phyloP scores from a whole-genome alignment of 1,140 invertebrate genomes.

The Leptinotarsa texana region DNA sequence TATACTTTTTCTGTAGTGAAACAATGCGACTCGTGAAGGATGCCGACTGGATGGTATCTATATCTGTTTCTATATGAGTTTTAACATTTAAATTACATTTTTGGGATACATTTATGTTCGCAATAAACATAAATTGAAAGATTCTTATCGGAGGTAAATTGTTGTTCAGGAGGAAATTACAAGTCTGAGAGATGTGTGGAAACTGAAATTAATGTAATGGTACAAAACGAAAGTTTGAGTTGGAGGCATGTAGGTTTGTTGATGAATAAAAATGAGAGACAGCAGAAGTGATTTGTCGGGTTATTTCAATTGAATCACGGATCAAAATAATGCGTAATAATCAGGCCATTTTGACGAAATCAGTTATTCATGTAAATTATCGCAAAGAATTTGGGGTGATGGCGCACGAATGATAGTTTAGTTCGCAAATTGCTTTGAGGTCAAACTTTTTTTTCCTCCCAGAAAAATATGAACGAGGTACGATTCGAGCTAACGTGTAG shows the following conservation, averaged over 20 bases:
- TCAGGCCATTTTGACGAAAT: too few relatives aligned
- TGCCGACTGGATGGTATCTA: not conserved
- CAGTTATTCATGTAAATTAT: too few relatives aligned
- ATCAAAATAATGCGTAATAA: too few relatives aligned
- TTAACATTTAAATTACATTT: slow-evolving; percentile 1
- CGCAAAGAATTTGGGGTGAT: too few relatives aligned
- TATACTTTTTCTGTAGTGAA: not conserved
- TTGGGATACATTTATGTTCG: slow-evolving; percentile 3
- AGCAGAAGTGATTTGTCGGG: too few relatives aligned
- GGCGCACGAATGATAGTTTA: too few relatives aligned
- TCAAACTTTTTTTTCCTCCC: too few relatives aligned
- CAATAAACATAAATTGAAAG: not conserved
- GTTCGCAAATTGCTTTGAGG: too few relatives aligned
- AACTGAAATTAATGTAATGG: not conserved
- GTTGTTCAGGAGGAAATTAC: not conserved
- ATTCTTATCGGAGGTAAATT: not conserved
- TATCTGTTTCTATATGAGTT: slow-evolving; percentile 7
- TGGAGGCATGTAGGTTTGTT: not conserved
- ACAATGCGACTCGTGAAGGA: not conserved
- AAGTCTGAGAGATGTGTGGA: not conserved
- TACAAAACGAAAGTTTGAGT: not conserved
- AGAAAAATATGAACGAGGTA: too few relatives aligned
- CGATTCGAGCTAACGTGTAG: too few relatives aligned
- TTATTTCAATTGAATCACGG: too few relatives aligned
- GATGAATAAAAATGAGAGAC: not conserved